These are phyloP conservation scores for Branchellion lobata DNA, from an alignment of 2,888 invertebrate species.

Conservation along the genomic window DNA sequence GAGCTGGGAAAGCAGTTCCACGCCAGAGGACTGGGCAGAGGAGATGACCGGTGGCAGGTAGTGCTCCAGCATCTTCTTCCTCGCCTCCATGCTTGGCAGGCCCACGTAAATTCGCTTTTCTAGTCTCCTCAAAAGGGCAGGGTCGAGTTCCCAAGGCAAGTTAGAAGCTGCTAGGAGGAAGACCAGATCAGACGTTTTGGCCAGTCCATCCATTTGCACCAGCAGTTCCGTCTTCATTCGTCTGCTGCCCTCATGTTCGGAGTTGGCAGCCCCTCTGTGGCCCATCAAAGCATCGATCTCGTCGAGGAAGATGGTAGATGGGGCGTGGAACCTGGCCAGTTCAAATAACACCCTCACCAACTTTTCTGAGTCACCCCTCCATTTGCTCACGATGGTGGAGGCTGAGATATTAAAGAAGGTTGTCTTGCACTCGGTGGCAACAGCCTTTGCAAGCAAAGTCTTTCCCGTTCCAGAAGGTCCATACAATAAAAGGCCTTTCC, in stretches of 20 bases:
- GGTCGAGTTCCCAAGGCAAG: conserved; percentile 87
- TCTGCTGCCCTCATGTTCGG: conserved; percentile 82
- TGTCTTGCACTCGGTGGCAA: conserved; percentile 75
- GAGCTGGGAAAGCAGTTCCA: conserved; percentile 63
- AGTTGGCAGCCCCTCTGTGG: conserved; percentile 63
- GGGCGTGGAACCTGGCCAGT: conserved; percentile 79
- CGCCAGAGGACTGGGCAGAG: conserved; percentile 58
- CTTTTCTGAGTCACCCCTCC: conserved; percentile 94
- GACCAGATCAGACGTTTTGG: conserved; percentile 69
- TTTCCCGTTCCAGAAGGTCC: conserved; percentile 75
- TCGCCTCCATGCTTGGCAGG: conserved; percentile 71
- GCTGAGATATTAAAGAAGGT: conserved; percentile 89
- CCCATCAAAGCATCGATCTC: conserved; percentile 84
- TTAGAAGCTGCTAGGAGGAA: conserved; percentile 85
- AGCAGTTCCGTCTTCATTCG: conserved; percentile 85
- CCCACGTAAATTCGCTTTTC: conserved; percentile 83
- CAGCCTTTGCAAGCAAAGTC: conserved; percentile 83
- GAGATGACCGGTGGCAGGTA: conserved; percentile 60
- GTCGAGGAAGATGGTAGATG: conserved; percentile 87
- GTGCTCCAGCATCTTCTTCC: conserved; percentile 71
- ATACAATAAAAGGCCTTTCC: conserved; percentile 78
- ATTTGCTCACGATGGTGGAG: conserved; percentile 87
- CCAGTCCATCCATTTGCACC: conserved; percentile 79
- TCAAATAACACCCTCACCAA: conserved; percentile 84
- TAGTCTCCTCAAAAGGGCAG: conserved; percentile 80